Percentiles rank a stretch among this genome's conserved stretches.
Evolutionary conservation across 2,113 vertebrate genomes (phyloP).

Genomic region (Zingel zingel): DNA sequence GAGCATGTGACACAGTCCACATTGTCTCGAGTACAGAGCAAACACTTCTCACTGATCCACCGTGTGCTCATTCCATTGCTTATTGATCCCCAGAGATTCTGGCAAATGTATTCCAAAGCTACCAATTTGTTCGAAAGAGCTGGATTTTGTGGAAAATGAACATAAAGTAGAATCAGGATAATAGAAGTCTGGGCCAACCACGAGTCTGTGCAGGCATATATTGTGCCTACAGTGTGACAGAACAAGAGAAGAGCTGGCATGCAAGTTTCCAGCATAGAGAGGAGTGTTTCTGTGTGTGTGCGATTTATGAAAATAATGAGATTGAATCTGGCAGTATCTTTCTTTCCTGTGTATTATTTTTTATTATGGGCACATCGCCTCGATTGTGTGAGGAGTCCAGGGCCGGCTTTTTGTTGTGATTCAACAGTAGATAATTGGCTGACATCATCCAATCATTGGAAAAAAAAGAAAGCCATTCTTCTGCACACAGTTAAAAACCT

Average conservation of each 20-base stretch:
- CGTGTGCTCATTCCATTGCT: slow-evolving; percentile 46
- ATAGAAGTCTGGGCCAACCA: slow-evolving; percentile 38
- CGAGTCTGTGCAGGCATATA: slow-evolving; percentile 6
- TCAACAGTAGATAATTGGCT: slow-evolving; percentile 51
- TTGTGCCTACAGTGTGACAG: slow-evolving; percentile 27
- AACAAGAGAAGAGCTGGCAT: slow-evolving; percentile 56
- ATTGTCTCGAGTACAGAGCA: slow-evolving; percentile 54
- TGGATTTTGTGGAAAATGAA: slow-evolving; percentile 43
- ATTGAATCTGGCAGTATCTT: slow-evolving; percentile 54
- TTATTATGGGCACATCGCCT: slow-evolving; percentile 55
- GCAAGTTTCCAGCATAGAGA: slow-evolving; percentile 41
- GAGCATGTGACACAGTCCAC: slow-evolving; percentile 53
- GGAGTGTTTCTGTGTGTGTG: slow-evolving; percentile 44
- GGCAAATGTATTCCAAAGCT: slow-evolving; percentile 54
- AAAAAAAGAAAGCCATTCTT: slow-evolving; percentile 24
- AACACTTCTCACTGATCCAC: slow-evolving; percentile 44
- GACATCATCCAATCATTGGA: slow-evolving; percentile 61
- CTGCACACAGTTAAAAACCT: slow-evolving; percentile 50
- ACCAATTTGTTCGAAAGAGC: slow-evolving; percentile 33
- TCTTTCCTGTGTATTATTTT: slow-evolving; percentile 41
- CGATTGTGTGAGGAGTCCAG: slow-evolving; percentile 47
- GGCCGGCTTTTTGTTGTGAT: slow-evolving; percentile 62
- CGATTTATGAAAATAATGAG: slow-evolving; percentile 69
- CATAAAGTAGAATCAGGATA: slow-evolving; percentile 21
- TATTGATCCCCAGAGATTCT: slow-evolving; percentile 56